Evolutionary conservation across 2,888 invertebrate species (phyloP), one percentile per base, ranked within the genome.

Genomic region (Mycalesis mineus): DNA sequence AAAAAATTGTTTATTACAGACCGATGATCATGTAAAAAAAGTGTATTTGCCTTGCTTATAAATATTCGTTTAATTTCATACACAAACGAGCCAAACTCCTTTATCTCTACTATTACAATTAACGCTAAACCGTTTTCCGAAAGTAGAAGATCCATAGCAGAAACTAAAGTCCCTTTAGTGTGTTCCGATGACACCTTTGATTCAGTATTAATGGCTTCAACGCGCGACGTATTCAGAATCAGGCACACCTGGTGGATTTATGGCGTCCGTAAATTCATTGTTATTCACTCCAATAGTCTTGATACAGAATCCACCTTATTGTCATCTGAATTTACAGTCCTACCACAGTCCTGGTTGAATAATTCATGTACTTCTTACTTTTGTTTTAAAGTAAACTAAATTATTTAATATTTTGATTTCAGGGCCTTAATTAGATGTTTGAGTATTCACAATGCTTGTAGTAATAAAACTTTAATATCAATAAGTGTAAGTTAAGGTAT

Each of bases 191-290:
- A 62, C 41, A 52, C 52, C 52, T 52, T 52, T 33, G 52, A 52
- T 52, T 52, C 52, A 52, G 22, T 52, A 82, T 80, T 80, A 81
- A 80, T 82, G 76, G 80, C 77, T 77, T 75, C 52, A 75, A 71
- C 78, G 71, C 70, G 67, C 73, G 76, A 73, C 77, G 79, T 82
- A 80, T 82, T 84, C 84, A 82, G 78, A 78, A 79, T 76, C 80
- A 85, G 80, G 72, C 74, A 74, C 79, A 80, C 80, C 83, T 81
- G 75, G 74, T 77, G 75, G 78, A 86, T 84, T 85, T 84, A 84
- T 72, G 84, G 79, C 74, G 77, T 71, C 71, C 69, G 73, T 77
- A 79, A 80, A 80, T 83, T 85, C 81, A 83, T 84, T 83, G 82
- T 80, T 84, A 84, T 82, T 81, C 78, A 75, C 78, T 74, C 73